Percentiles rank a stretch among this genome's conserved stretches.
Conservation (phyloP, 2,888 invertebrate species). For the Drosophila mettleri region DNA sequence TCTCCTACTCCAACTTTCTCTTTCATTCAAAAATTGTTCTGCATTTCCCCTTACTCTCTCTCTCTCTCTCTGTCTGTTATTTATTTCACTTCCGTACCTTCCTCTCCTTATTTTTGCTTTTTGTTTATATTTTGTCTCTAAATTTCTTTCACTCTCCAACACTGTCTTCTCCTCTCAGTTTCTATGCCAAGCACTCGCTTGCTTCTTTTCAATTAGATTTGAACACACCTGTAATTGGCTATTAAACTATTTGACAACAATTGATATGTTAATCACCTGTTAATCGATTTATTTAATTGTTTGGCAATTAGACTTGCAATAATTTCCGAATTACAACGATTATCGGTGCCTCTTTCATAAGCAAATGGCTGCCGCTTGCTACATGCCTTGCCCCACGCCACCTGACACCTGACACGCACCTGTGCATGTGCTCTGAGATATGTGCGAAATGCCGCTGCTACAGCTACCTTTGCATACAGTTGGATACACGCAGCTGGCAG, state of each 20-base stretch:
- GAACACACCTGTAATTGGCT: neutral
- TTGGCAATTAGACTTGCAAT: conserved; percentile 5
- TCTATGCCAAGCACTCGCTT: neutral
- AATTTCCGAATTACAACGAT: neutral
- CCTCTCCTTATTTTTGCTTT: neutral
- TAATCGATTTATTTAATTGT: conserved; percentile 10
- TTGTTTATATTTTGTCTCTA: neutral
- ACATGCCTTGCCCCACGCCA: neutral
- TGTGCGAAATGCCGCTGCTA: neutral
- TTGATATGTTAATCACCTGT: neutral
- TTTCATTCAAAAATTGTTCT: too few relatives aligned
- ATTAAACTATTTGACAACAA: conserved; percentile 2
- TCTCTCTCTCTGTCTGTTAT: neutral
- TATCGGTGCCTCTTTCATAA: neutral
- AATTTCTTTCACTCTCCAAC: neutral
- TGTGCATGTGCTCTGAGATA: neutral
- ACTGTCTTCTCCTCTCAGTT: neutral
- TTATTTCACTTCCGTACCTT: neutral
- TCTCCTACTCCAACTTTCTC: neutral
- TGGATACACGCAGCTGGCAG: neutral
- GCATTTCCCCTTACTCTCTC: too few relatives aligned
- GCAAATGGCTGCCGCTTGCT: neutral
- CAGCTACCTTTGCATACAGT: neutral
- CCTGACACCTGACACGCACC: neutral
- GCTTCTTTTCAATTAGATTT: neutral